Base-by-base conservation (phyloP, 64 coral and sea anemone genomes). In the Pachyseris speciosa region DNA sequence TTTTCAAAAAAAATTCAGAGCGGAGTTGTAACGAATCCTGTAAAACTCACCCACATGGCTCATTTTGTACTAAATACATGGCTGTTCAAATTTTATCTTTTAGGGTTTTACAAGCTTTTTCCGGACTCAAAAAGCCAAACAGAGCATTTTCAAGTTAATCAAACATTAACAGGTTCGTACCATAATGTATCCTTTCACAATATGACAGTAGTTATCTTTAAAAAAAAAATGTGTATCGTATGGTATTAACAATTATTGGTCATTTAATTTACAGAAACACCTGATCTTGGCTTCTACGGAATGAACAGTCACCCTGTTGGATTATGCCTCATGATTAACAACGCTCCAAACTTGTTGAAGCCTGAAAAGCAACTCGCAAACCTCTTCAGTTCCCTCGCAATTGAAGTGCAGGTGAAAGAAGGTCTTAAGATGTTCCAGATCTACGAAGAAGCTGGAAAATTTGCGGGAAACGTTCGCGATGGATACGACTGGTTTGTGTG, bases 321-420 rank as follows among this genome's bases (percentile, higher is more conserved):
- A 80, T n/a, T 80, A 37, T 80, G 76, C 50, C 76, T 80, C 2
- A 13, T 80, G 16, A 80, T 80, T n/a, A 80, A 80, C 8, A 80
- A 80, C 76, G 32, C 38, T 11, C 19, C 29, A 39, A 51, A 58
- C 30, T 57, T 4, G 12, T 33, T 0, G 9, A 1, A 22, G 6
- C 47, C 10, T 17, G 76, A 80, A 24, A 31, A 10, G 5, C 1
- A 38, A 34, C 49, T 80, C 50, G 4, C 32, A 0, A 19, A 22
- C 20, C 49, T 60, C 19, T 59, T 80, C 31, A 38, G 22, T 9
- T 38, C 4, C 31, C 17, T 80, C 0, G 19, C 2, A 17, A 59
- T 80, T 80, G 30, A 58, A 16, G 52, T 80, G 16, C 17, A 37
- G 33, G 31, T 80, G 5, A 1, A 17, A 19, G 17, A 32, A 59